These are phyloP conservation scores for Psilanteris sp. DNA, from an alignment of 1,140 invertebrate species.

Conservation along the genomic window DNA sequence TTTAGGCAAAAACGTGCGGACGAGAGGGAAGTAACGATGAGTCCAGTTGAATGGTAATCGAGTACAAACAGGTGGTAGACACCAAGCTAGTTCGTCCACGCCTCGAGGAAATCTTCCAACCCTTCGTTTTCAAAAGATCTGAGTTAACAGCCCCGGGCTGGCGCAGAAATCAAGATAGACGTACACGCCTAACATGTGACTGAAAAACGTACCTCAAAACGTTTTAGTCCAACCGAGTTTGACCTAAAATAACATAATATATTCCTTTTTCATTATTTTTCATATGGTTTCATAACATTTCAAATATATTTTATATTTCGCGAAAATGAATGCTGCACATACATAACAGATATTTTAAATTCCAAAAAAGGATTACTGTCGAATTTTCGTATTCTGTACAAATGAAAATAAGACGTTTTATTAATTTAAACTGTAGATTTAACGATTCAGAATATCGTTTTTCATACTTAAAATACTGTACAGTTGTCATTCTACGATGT, in stretches of 20 bases:
- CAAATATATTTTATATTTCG: neutral
- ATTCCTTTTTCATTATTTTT: neutral
- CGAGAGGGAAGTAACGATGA: conserved; percentile 36
- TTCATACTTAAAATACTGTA: no score
- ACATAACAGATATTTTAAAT: no score
- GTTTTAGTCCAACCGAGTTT: conserved; percentile 1
- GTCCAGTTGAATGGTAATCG: conserved; percentile 60
- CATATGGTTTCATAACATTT: neutral
- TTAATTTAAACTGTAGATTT: no score
- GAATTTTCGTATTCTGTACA: no score
- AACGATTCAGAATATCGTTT: no score
- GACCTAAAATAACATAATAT: conserved; percentile 43
- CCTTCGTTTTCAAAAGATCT: conserved; percentile 53
- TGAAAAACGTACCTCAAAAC: conserved; percentile 25
- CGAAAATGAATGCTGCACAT: no score
- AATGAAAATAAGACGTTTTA: no score
- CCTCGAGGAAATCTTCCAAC: conserved; percentile 49
- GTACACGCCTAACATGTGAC: conserved; percentile 26
- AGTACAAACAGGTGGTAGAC: conserved; percentile 64
- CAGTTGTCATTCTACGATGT: no score
- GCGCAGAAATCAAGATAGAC: conserved; percentile 52
- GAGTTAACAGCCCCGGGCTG: conserved; percentile 43
- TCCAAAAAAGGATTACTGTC: no score
- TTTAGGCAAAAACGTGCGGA: conserved; percentile 44
- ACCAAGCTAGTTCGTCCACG: conserved; percentile 53